Evolutionary conservation across 64 coral and sea anemone genomes (phyloP), one percentile per base, ranked within the genome.

Genomic region (Acropora tenuis): DNA sequence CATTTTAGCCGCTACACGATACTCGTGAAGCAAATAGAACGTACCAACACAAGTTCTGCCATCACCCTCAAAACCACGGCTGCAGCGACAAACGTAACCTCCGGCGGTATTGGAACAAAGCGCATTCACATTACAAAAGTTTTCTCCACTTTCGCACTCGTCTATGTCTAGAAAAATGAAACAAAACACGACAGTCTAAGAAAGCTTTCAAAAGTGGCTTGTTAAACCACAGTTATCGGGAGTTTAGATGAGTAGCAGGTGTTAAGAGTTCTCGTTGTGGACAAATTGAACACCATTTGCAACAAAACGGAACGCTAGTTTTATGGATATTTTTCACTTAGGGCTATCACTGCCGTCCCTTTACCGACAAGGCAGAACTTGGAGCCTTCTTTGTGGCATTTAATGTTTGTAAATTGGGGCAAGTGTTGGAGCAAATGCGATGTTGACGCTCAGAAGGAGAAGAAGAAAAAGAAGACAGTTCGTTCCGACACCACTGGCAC

Each of bases 61-160:
- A 8, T 72, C 20, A 20, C 86, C 86, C 59, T 88, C 16, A 13
- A 65, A 90, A 17, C 88, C 88, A 49, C 10, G 0, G 19, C 80
- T 90, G 42, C 88, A 90, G 41, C 79, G 58, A 71, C 88, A 90
- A 4, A 46, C 5, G 41, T 5, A 58, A 79, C 20, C 15, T 12
- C 17, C 88, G 0, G 47, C 12, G 1, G 78, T 82, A 67, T 90
- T 90, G 40, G 78, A 53, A 44, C 89, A 90, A 1, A 82, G 15
- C 13, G 77, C 65, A 17, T 90, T 90, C 41, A 17, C 78, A 15
- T 90, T 13, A 44, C 89, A 90, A 72, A 47, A 45, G 11, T 43
- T 74, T 69, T 18, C 20, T 2, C 48, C 78, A 15, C 50, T 74
- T 9, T 82, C 69, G 53, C 89, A 90, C 82, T 90, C 89, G 20